Evolutionary conservation across 64 coral and sea anemone species (phyloP).

Genomic region (Porites lutea): DNA sequence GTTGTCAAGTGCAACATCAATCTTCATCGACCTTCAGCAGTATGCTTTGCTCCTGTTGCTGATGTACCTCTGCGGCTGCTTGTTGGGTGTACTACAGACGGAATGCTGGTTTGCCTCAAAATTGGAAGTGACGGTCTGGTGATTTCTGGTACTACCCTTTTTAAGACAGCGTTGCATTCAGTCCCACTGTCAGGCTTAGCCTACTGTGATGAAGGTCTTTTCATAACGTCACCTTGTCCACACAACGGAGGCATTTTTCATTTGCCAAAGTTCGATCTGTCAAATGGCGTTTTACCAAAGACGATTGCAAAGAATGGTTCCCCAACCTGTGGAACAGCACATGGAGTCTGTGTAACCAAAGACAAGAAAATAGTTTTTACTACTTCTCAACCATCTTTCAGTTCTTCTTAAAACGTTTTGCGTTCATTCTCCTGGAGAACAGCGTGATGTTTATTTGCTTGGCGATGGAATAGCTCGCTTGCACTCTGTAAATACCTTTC

Average conservation of each 20-base stretch:
- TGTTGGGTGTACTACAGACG: constrained; percentile 40
- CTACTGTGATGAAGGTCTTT: no score
- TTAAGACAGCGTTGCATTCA: neutral
- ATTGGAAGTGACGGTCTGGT: constrained; percentile 19
- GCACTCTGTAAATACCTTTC: constrained; percentile 20
- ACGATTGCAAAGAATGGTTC: neutral
- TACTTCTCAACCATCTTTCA: constrained; percentile 27
- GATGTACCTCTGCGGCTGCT: neutral
- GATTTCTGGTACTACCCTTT: neutral
- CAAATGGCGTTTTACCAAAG: neutral
- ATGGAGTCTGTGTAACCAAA: constrained; percentile 9
- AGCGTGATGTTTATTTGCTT: constrained; percentile 25
- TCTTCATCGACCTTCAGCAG: constrained; percentile 2
- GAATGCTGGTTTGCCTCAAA: constrained; percentile 6
- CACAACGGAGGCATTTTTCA: no score
- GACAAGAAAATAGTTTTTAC: neutral
- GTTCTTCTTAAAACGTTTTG: constrained; percentile 26
- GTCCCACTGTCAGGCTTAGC: neutral
- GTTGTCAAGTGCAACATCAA: constrained; percentile 9
- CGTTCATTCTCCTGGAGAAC: constrained; percentile 19
- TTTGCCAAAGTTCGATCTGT: neutral
- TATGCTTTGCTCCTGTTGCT: no score
- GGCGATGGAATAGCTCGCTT: constrained; percentile 21
- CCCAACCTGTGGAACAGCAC: constrained; percentile 22
- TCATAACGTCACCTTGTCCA: no score